phyloP scores from a whole-genome alignment of 2,888 invertebrate genomes.

The Platycheirus albimanus region DNA sequence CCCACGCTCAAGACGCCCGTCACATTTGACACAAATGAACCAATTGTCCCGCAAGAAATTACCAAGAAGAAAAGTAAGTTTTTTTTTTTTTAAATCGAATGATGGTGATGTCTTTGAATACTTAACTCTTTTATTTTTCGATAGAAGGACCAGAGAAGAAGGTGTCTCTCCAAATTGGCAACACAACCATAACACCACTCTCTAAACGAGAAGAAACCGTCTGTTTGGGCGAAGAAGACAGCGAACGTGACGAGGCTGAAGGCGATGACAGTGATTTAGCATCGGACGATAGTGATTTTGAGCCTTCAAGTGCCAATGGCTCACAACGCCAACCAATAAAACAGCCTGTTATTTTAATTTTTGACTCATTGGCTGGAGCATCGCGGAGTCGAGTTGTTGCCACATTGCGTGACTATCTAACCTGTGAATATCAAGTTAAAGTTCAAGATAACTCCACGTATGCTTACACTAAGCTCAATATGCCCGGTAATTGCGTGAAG shows the following conservation, averaged over 20 bases:
- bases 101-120: conserved; percentile 13
- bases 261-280: conserved; percentile 90
- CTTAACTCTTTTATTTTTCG: conserved; percentile 41
- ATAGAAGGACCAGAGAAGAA: conserved; percentile 82
- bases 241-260: conserved; percentile 90
- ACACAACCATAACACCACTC: conserved; percentile 86
- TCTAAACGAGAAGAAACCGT: conserved; percentile 84
- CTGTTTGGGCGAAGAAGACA: conserved; percentile 88
- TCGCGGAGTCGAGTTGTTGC: conserved; percentile 93
- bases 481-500: conserved; percentile 93
- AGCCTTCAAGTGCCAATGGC: conserved; percentile 75
- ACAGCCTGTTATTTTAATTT: conserved; percentile 94
- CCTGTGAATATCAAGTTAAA: conserved; percentile 92
- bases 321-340: conserved; percentile 77
- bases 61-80: conserved; percentile 83
- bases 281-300: conserved; percentile 82
- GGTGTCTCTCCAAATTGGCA: conserved; percentile 86
- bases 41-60: conserved; percentile 84
- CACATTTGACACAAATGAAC: conserved; percentile 86
- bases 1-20: conserved; percentile 91
- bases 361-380: conserved; percentile 95
- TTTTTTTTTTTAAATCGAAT: no score
- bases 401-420: conserved; percentile 94
- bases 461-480: conserved; percentile 90
- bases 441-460: conserved; percentile 84